Evolutionary conservation across 2,797 vertebrate species (phyloP), one percentile per base, ranked within the genome.

Genomic region (Leontocebus nigricollis): DNA sequence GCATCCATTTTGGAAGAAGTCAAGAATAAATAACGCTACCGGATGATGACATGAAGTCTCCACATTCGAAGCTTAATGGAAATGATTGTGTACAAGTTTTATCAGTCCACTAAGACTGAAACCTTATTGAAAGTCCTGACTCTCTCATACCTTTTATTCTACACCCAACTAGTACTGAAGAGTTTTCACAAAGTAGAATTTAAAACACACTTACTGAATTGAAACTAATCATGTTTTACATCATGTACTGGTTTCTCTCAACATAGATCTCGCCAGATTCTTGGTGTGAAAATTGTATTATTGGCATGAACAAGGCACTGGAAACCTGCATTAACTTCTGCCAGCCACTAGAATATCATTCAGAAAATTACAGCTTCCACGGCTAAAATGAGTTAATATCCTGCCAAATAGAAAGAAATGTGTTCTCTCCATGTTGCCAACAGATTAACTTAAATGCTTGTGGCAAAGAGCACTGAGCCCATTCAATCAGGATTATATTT

Each of bases 341-440:
- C 90, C 72, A 93, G 88, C 36, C 93, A 95, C 94, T 95, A 95
- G 88, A 82, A 95, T 59, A 96, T 59, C 73, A 96, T 96, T 97
- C 70, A 91, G 92, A 92, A 97, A 97, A 96, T 97, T 94, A 93
- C n/a, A 94, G 88, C 48, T 95, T 97, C 92, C 10, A 0, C 88
- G 20, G 87, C 77, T 92, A 55, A 96, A 88, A 97, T 91, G 73
- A 94, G 85, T 95, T 97, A 96, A 90, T 90, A 85, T 90, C 81
- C 88, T 98, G 97, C 97, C 98, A 98, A 96, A 95, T 50, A 96
- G 75, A 96, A 96, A 96, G 73, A 95, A 95, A 96, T 96, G 81
- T 83, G 50, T 84, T 95, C 88, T 85, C 93, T 95, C 73, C 27
- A 3, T 87, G 81, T 88, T 96, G 95, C 96, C 95, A 98, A 92